Evolutionary conservation across 2,888 invertebrate species (phyloP), one percentile per base, ranked within the genome.

Genomic region (Urechis unicinctus): DNA sequence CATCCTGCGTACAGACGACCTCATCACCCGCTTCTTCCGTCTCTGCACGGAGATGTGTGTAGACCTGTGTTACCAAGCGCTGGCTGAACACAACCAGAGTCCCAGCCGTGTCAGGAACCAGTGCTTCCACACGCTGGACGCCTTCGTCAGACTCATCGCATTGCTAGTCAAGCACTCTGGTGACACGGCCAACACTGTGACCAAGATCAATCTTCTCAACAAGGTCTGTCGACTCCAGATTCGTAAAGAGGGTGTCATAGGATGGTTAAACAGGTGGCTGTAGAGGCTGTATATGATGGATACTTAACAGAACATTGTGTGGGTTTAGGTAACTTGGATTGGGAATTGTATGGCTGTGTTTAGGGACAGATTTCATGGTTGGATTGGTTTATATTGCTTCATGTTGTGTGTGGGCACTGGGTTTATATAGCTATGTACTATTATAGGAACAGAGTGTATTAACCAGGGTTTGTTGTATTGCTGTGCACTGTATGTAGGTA

Each of bases 41-140:
- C 85, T 96, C 59, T 93, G 94, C 55, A 93, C 94, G 0, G 94
- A 96, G 78, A 88, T 95, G 83, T 96, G 96, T 78, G 89, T 96
- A 1, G 94, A 96, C 76, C 85, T 91, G 56, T 92, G 94, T 41
- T 95, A 95, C 76, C 85, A 93, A 57, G 85, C 86, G 52, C 79
- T 92, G 9, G 83, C 83, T 4, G 92, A 93, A 64, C 86, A 87
- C 57, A 68, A 65, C 2, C 71, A 71, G 52, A 70, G 63, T 17
- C 63, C 68, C 4, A 57, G 50, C 3, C 49, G 55, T 28, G 41
- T 58, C 21, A 29, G 61, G 5, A 47, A 50, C 25, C 60, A 95
- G 77, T 94, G 94, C 75, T 98, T 95, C 80, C 87, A 91, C 69
- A 93, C 92, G 68, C 84, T 97, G 63, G 97, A 97, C 79, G 92